phyloP scores from a whole-genome alignment of 2,797 vertebrate species.

The Onychomys leucogaster region DNA sequence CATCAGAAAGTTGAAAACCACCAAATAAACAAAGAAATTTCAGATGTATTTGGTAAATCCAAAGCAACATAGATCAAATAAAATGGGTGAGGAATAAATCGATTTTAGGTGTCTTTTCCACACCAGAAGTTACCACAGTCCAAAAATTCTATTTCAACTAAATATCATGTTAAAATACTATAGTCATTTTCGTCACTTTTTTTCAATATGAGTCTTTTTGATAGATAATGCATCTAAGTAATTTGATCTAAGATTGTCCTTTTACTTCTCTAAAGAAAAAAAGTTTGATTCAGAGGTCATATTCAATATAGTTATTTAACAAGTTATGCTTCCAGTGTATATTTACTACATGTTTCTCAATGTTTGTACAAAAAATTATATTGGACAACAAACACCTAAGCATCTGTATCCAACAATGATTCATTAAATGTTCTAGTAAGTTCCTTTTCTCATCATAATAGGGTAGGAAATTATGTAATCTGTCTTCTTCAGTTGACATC shows the following conservation, averaged over 20 bases:
- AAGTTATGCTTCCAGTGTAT: neutral
- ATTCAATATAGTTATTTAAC: neutral
- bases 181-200: neutral
- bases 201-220: neutral
- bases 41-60: neutral
- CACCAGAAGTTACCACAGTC: neutral
- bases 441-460: neutral
- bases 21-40: neutral
- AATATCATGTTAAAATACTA: neutral
- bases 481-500: neutral
- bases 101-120: neutral
- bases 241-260: neutral
- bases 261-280: neutral
- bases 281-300: neutral
- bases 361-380: neutral
- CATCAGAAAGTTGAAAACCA: too few relatives aligned
- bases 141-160: neutral
- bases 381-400: neutral
- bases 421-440: neutral
- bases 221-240: neutral
- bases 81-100: neutral
- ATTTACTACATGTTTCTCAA: neutral
- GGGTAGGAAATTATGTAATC: rapidly evolving
- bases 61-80: neutral
- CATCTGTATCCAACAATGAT: neutral